These are phyloP conservation scores for Drosophila koepferae DNA, from an alignment of 2,888 invertebrate genomes.

Conservation along the genomic window DNA sequence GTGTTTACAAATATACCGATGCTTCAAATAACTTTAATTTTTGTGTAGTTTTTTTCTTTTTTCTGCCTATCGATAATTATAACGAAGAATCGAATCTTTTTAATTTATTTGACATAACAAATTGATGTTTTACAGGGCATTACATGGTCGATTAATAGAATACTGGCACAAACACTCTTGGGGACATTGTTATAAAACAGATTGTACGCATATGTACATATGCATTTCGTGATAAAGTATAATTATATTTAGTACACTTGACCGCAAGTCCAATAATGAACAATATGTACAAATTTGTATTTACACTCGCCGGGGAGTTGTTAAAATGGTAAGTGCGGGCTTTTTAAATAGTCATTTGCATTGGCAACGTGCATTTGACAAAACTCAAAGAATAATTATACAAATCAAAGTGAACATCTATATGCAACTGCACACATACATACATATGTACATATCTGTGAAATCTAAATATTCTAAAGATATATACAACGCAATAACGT, in stretches of 20 bases:
- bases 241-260: neutral
- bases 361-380: neutral
- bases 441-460: neutral
- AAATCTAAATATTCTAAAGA: neutral
- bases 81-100: neutral
- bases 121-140: slow-evolving; percentile 26
- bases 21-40: neutral
- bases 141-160: neutral
- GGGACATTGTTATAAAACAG: slow-evolving; percentile 44
- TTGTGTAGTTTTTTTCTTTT: neutral
- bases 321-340: slow-evolving; percentile 13
- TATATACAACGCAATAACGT: neutral
- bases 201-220: slow-evolving; percentile 13
- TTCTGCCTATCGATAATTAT: neutral
- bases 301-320: slow-evolving; percentile 2
- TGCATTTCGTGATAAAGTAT: neutral
- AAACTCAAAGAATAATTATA: neutral
- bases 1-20: neutral
- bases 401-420: neutral
- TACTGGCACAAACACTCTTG: neutral
- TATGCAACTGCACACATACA: neutral
- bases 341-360: neutral
- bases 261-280: slow-evolving; percentile 4
- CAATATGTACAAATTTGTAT: neutral
- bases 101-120: neutral